Evolutionary conservation across 2,113 vertebrate genomes (phyloP).

Genomic region (Rhabdornis inornatus): DNA sequence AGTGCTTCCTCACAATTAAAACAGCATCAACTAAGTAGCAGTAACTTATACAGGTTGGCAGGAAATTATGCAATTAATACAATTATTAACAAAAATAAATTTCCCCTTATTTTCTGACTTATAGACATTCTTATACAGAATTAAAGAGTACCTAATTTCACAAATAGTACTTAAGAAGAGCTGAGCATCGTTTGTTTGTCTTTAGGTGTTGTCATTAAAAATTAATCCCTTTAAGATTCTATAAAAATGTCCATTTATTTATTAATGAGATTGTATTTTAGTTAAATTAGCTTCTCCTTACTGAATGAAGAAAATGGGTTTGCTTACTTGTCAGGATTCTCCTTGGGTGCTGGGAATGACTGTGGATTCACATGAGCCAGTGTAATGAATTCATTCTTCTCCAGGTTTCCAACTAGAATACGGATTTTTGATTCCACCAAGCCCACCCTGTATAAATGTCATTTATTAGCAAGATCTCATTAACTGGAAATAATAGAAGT

Average conservation of each 20-base stretch:
- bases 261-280: neutral
- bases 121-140: neutral
- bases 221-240: neutral
- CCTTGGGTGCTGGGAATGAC: conserved; percentile 82
- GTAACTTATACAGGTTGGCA: neutral
- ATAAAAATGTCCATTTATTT: neutral
- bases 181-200: neutral
- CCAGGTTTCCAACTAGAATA: conserved; percentile 86
- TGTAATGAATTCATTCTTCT: conserved; percentile 87
- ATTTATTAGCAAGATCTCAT: conserved; percentile 26
- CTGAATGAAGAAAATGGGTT: neutral
- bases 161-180: neutral
- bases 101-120: neutral
- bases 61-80: neutral
- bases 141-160: neutral
- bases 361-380: conserved; percentile 85
- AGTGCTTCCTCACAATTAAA: neutral
- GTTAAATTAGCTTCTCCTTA: neutral
- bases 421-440: conserved; percentile 92
- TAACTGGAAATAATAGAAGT: neutral
- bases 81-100: neutral
- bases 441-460: conserved; percentile 78
- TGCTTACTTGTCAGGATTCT: conserved; percentile 82
- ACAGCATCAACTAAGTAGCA: neutral
- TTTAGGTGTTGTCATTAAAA: neutral